phyloP scores from a whole-genome alignment of 1,140 invertebrate genomes.

The Neomicropteryx cornuta region DNA sequence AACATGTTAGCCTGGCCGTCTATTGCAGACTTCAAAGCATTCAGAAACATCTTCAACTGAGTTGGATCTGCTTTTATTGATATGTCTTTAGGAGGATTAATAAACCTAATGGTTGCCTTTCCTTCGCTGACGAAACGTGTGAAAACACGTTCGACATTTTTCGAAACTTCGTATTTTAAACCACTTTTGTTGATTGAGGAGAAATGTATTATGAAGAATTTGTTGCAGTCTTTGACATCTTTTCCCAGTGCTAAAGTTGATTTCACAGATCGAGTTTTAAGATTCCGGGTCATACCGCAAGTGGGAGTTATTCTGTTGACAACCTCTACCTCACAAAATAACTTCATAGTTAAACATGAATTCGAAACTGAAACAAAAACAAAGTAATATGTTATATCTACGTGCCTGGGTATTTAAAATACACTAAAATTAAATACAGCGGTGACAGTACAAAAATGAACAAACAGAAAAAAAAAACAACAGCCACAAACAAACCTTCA shows the following conservation, averaged over 20 bases:
- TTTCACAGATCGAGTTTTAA: slow-evolving; percentile 38
- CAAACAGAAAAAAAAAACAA: too few species aligned
- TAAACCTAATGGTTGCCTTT: slow-evolving; percentile 61
- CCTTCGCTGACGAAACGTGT: slow-evolving; percentile 59
- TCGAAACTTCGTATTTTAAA: slow-evolving; percentile 52
- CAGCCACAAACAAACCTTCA: too few species aligned
- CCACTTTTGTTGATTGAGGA: slow-evolving; percentile 51
- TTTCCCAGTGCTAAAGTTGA: slow-evolving; percentile 54
- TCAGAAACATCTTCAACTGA: slow-evolving; percentile 57
- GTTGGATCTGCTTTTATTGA: slow-evolving; percentile 53
- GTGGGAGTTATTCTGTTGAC: slow-evolving; percentile 41
- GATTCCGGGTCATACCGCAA: slow-evolving; percentile 29
- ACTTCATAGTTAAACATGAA: slow-evolving; percentile 62
- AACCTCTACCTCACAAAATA: slow-evolving; percentile 52
- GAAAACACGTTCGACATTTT: slow-evolving; percentile 53
- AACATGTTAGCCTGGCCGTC: slow-evolving; percentile 40
- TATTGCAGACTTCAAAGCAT: slow-evolving; percentile 47
- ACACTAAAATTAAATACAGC: too few species aligned
- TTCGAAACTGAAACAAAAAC: too few species aligned
- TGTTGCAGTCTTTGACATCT: slow-evolving; percentile 41
- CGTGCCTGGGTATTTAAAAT: too few species aligned
- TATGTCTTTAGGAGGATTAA: slow-evolving; percentile 55
- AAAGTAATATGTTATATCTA: too few species aligned
- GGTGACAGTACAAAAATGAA: too few species aligned
- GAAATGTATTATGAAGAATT: slow-evolving; percentile 53